Conservation (phyloP, 2,888 invertebrate genomes). For the Steinernema scapterisci region DNA sequence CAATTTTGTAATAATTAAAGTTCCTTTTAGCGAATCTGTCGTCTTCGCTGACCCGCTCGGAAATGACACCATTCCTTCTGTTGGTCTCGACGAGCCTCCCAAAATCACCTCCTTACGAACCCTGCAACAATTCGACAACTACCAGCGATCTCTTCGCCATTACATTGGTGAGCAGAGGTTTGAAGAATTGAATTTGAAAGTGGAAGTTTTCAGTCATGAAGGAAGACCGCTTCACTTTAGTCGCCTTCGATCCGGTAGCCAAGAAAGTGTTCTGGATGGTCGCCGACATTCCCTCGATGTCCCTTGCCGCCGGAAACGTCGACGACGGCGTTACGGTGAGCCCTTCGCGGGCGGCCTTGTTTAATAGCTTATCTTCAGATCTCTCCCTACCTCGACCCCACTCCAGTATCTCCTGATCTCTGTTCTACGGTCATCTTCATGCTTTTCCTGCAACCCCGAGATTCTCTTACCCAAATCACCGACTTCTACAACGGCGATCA, state of each 20-base stretch:
- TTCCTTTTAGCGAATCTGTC: constrained; percentile 44
- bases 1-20: too few species aligned
- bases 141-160: constrained; percentile 59
- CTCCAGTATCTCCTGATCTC: constrained; percentile 41
- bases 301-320: constrained; percentile 49
- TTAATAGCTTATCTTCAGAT: constrained; percentile 12
- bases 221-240: constrained; percentile 59
- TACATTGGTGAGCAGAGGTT: constrained; percentile 51
- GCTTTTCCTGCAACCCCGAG: constrained; percentile 48
- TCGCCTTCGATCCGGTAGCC: constrained; percentile 55
- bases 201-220: constrained; percentile 49
- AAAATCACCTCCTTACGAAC: constrained; percentile 54
- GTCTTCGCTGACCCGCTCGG: constrained; percentile 59
- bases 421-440: constrained; percentile 47
- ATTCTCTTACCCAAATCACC: constrained; percentile 40
- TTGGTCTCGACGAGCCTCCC: constrained; percentile 48
- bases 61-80: constrained; percentile 53
- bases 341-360: background rate
- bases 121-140: constrained; percentile 51
- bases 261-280: constrained; percentile 60
- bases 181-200: background rate
- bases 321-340: constrained; percentile 50
- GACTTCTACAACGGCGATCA: constrained; percentile 49
- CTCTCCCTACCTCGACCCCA: constrained; percentile 45
- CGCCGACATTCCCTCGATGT: constrained; percentile 54